Conservation (phyloP, 2,888 invertebrate species). For the Cosmorhoe ocellata region DNA sequence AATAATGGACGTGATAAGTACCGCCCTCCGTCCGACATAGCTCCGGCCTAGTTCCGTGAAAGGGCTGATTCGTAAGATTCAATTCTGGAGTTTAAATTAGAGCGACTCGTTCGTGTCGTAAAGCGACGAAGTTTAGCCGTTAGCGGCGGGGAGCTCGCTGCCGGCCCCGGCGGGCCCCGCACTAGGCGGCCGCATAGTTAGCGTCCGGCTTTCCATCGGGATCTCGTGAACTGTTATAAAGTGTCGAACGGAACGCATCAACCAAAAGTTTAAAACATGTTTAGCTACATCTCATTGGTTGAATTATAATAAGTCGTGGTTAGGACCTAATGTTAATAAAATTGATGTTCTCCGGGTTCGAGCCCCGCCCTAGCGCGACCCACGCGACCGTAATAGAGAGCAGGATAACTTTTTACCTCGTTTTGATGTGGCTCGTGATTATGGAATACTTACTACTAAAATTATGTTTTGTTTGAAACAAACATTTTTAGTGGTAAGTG, state of each 20-base stretch:
- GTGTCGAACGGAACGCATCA: too few relatives aligned
- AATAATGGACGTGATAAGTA: too few relatives aligned
- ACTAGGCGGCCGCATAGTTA: too few relatives aligned
- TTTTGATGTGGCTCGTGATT: slow-evolving; percentile 26
- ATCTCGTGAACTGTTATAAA: too few relatives aligned
- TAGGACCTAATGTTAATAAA: too few relatives aligned
- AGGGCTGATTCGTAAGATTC: slow-evolving; percentile 25
- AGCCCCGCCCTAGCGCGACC: not conserved
- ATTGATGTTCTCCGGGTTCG: too few relatives aligned
- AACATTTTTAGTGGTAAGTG: slow-evolving; percentile 1
- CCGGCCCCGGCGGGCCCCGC: not conserved
- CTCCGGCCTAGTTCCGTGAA: slow-evolving; percentile 6
- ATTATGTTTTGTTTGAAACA: slow-evolving; percentile 20
- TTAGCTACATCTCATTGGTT: too few relatives aligned
- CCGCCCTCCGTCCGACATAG: too few relatives aligned
- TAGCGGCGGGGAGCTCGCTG: slow-evolving; percentile 15
- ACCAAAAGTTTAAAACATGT: too few relatives aligned
- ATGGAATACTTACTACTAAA: slow-evolving; percentile 19
- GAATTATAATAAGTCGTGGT: too few relatives aligned
- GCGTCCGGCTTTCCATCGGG: too few relatives aligned
- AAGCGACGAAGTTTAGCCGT: slow-evolving; percentile 32
- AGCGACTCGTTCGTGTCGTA: slow-evolving; percentile 36
- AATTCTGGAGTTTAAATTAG: slow-evolving; percentile 35
- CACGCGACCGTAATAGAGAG: slow-evolving; percentile 18
- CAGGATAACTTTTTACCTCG: slow-evolving; percentile 31